A percentile compares a stretch with the other conserved stretches of the same genome.
Evolutionary conservation across 2,113 vertebrate genomes (phyloP).

Genomic region (Pterophyllum scalare): DNA sequence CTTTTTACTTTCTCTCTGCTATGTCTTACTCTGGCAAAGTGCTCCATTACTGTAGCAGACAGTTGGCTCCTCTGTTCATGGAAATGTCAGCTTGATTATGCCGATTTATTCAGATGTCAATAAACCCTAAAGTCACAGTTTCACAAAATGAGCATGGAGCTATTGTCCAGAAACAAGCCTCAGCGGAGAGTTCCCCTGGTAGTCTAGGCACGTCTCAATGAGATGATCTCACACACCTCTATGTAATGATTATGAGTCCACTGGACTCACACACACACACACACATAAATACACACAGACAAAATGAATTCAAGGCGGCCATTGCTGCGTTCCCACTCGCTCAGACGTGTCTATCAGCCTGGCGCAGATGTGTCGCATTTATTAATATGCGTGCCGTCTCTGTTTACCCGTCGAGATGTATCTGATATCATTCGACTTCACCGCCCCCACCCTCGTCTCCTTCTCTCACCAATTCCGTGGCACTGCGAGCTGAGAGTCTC

Average conservation of each 20-base stretch:
- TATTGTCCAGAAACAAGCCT: slow-evolving; percentile 49
- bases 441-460: slow-evolving; percentile 12
- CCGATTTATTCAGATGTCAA: slow-evolving; percentile 68
- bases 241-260: slow-evolving; percentile 65
- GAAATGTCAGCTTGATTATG: slow-evolving; percentile 58
- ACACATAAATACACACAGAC: slow-evolving; percentile 49
- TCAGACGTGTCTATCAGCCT: slow-evolving; percentile 84
- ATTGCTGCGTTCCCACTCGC: slow-evolving; percentile 56
- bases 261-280: slow-evolving; percentile 38
- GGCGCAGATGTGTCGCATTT: slow-evolving; percentile 97
- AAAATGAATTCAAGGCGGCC: slow-evolving; percentile 62
- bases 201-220: slow-evolving; percentile 60
- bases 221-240: slow-evolving; percentile 65
- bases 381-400: slow-evolving; percentile 94
- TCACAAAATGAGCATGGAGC: slow-evolving; percentile 39
- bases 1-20: not conserved
- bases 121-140: slow-evolving; percentile 57
- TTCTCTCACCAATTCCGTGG: slow-evolving; percentile 53
- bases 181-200: slow-evolving; percentile 26
- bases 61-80: slow-evolving; percentile 15
- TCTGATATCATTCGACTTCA: slow-evolving; percentile 92
- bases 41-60: slow-evolving; percentile 17
- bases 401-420: slow-evolving; percentile 96
- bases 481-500: slow-evolving; percentile 85
- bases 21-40: not conserved